Evolutionary conservation across 1,140 invertebrate species (phyloP), one percentile per base, ranked within the genome.

Genomic region (Drosophila murphyi): DNA sequence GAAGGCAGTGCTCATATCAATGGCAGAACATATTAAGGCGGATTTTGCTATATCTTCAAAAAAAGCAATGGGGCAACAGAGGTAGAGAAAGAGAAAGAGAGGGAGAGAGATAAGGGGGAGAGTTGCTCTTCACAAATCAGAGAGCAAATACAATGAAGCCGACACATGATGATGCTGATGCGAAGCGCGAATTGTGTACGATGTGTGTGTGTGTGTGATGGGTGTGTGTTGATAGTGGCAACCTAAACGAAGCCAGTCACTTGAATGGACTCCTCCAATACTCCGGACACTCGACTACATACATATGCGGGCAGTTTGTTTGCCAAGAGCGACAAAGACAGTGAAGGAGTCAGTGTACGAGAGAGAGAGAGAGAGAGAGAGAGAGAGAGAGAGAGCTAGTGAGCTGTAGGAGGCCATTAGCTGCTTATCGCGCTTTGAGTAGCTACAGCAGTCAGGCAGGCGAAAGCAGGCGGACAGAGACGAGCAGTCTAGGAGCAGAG

Each of bases 381-480:
- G 48, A 35, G 35, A 55, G 59, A 41, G 3, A n/a, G n/a, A n/a
- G n/a, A n/a, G n/a, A 6, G 29, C 41, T 55, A 41, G 65, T 75
- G 70, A 78, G 71, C 63, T 82, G 61, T 57, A 70, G 69, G 73
- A 80, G 83, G 85, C 83, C 83, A 88, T 88, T 88, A 88, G 83
- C 83, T 88, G 83, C 83, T 88, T 88, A 88, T 88, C 83, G 83
- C 83, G 76, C 82, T 71, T 76, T 82, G 82, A 86, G 75, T 76
- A 76, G 78, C 59, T 55, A 48, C 47, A 51, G 70, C 57, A 63
- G 45, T 28, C 31, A 35, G 55, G 12, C 5, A 35, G 4, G n/a
- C n/a, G 6, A 32, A 10, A 6, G 3, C 7, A 41, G 39, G 20
- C 20, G 31, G 4, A 34, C 10, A 39, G 63, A 31, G 41, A 28